A percentile compares a stretch with the other conserved stretches of the same genome.
phyloP scores from a whole-genome alignment of 2,797 vertebrate genomes.

The Otolemur crassicaudatus region DNA sequence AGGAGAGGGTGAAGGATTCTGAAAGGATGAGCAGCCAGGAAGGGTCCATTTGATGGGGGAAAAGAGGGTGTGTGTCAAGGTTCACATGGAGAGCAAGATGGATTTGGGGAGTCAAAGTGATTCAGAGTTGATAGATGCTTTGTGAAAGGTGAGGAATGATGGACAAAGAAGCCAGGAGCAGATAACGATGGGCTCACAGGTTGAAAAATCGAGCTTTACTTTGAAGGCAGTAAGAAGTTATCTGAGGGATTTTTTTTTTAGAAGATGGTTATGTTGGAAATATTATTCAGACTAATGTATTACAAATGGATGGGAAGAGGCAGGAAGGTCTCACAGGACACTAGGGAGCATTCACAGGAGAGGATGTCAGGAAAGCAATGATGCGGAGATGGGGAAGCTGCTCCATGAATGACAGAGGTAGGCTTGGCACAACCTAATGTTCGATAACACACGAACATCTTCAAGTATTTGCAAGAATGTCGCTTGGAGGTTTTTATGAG shows the following conservation, averaged over 20 bases:
- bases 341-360: neutral
- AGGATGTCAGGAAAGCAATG: neutral
- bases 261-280: neutral
- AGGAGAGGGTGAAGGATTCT: neutral
- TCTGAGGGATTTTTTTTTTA: neutral
- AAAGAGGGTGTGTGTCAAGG: neutral
- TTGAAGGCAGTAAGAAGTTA: neutral
- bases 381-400: neutral
- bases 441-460: neutral
- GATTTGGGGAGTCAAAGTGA: neutral
- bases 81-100: neutral
- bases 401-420: neutral
- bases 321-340: neutral
- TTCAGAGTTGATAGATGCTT: neutral
- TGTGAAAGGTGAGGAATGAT: neutral
- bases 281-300: conserved; percentile 36
- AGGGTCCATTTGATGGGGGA: neutral
- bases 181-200: neutral
- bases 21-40: neutral
- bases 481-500: neutral
- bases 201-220: neutral
- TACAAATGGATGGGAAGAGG: neutral
- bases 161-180: neutral
- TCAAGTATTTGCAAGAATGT: neutral
- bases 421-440: neutral